Conservation (phyloP, 1,140 invertebrate species). For the Diploscapter pachys region DNA sequence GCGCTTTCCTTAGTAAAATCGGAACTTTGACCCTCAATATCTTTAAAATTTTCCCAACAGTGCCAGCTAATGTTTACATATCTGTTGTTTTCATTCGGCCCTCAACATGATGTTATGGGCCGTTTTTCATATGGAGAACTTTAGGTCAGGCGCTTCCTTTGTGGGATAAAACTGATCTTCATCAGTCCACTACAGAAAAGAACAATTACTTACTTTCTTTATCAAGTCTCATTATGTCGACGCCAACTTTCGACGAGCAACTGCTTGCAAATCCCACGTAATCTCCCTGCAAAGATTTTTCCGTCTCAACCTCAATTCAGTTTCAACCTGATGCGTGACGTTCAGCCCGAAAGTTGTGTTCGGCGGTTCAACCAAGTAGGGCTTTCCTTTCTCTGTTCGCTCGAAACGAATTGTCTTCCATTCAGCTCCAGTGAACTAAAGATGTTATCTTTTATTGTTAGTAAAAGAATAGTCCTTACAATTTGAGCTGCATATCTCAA, state of each 20-base stretch:
- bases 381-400: slow-evolving; percentile 54
- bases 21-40: too few relatives aligned
- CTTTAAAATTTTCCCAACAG: too few relatives aligned
- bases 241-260: slow-evolving; percentile 50
- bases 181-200: too few relatives aligned
- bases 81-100: too few relatives aligned
- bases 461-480: slow-evolving; percentile 11
- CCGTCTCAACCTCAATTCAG: not conserved
- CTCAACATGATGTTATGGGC: too few relatives aligned
- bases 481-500: slow-evolving; percentile 47
- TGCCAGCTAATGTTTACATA: too few relatives aligned
- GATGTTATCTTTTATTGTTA: slow-evolving; percentile 4
- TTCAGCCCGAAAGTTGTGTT: slow-evolving; percentile 49
- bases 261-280: slow-evolving; percentile 57
- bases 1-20: too few relatives aligned
- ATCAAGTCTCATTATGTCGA: slow-evolving; percentile 57
- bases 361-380: slow-evolving; percentile 44
- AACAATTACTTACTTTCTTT: slow-evolving; percentile 44
- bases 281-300: slow-evolving; percentile 43
- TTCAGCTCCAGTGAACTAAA: slow-evolving; percentile 46
- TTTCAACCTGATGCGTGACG: slow-evolving; percentile 51
- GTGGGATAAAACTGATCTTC: too few relatives aligned
- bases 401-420: slow-evolving; percentile 50
- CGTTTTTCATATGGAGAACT: too few relatives aligned
- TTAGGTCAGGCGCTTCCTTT: too few relatives aligned